phyloP scores from a whole-genome alignment of 2,113 vertebrate genomes.

The Ifrita kowaldi region DNA sequence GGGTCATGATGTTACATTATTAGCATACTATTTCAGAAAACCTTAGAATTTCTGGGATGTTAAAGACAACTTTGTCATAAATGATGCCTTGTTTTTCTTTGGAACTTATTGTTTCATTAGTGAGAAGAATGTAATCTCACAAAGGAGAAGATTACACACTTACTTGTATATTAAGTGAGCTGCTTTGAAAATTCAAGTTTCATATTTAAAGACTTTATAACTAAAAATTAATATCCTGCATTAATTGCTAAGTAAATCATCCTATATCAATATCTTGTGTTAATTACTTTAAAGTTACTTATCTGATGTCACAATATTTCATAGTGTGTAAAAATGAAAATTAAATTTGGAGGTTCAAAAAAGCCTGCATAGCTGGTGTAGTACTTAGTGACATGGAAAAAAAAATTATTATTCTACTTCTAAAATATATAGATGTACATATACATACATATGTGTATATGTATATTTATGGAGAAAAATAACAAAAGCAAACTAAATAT shows the following conservation, averaged over 20 bases:
- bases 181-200: neutral
- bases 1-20: neutral
- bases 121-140: neutral
- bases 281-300: neutral
- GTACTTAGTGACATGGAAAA: neutral
- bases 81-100: neutral
- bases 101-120: neutral
- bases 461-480: neutral
- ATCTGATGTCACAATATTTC: neutral
- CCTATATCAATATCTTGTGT: neutral
- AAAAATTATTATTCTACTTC: neutral
- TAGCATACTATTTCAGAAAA: neutral
- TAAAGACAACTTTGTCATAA: neutral
- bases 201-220: neutral
- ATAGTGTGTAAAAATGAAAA: neutral
- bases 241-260: neutral
- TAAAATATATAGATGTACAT: neutral
- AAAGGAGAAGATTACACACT: neutral
- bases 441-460: fast-evolving
- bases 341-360: neutral
- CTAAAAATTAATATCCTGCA: neutral
- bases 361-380: fast-evolving
- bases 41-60: neutral
- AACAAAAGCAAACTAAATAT: neutral
- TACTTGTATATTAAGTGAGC: neutral